A percentile compares a stretch with the other conserved stretches of the same genome.
Evolutionary conservation across 2,113 vertebrate genomes (phyloP).

Genomic region (Puma concolor): DNA sequence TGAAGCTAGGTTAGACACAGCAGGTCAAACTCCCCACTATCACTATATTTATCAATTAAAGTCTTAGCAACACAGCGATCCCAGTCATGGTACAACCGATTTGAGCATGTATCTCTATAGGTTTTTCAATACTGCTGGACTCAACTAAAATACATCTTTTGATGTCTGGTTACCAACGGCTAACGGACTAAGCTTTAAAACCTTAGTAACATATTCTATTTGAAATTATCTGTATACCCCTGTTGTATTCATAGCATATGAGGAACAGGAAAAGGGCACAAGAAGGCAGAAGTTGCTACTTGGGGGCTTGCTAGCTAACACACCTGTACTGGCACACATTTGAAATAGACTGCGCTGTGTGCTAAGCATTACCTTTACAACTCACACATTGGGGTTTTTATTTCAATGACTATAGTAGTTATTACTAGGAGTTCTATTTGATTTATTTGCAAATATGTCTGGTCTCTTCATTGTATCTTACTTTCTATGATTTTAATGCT

Average conservation of each 20-base stretch:
- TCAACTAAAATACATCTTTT: background rate
- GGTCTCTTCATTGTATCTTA: background rate
- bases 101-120: background rate
- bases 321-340: background rate
- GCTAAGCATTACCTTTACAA: background rate
- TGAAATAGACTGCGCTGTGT: background rate
- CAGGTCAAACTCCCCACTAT: slow-evolving; percentile 93
- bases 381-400: background rate
- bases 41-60: slow-evolving; percentile 92
- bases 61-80: slow-evolving; percentile 93
- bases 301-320: background rate
- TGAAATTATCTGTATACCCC: background rate
- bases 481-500: background rate
- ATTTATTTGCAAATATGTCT: slow-evolving; percentile 41
- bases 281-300: background rate
- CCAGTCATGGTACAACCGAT: slow-evolving; percentile 94
- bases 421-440: background rate
- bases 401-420: background rate
- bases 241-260: background rate
- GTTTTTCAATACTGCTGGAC: background rate
- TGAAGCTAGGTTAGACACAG: slow-evolving; percentile 92
- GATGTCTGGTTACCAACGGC: background rate
- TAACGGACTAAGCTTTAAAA: background rate
- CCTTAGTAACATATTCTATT: background rate
- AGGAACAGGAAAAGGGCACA: background rate